A percentile compares a stretch with the other conserved stretches of the same genome.
Conservation (phyloP, 2,888 invertebrate species). For the Drosophila mayaguana region DNA sequence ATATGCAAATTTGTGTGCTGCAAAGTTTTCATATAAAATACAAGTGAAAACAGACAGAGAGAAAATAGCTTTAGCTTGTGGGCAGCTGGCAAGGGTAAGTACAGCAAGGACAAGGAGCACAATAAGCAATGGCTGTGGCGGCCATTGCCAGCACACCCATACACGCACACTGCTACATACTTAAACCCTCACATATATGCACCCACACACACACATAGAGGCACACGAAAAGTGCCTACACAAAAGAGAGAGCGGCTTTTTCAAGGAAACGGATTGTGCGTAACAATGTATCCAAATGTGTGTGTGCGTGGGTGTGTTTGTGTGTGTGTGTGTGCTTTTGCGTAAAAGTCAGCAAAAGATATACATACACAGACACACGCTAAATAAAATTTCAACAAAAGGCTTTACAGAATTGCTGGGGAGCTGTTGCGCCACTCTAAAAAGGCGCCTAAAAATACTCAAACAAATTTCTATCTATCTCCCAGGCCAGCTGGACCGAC, state of each 20-base stretch:
- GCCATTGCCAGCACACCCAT: constrained; percentile 39
- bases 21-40: constrained; percentile 82
- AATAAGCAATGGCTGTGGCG: constrained; percentile 57
- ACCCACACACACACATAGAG: constrained; percentile 17
- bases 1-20: constrained; percentile 76
- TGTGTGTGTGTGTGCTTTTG: constrained; percentile 32
- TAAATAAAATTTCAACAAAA: constrained; percentile 77
- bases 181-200: constrained; percentile 5
- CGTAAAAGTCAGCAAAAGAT: constrained; percentile 74
- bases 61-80: constrained; percentile 48
- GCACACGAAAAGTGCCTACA: constrained; percentile 66
- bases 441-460: constrained; percentile 79
- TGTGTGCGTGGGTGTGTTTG: constrained; percentile 29
- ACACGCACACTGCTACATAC: constrained; percentile 1
- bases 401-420: constrained; percentile 49
- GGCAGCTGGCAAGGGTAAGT: constrained; percentile 49
- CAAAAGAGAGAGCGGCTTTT: constrained; percentile 71
- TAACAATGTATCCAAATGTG: constrained; percentile 55
- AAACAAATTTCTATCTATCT: constrained; percentile 68
- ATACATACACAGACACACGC: constrained; percentile 63
- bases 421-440: constrained; percentile 45
- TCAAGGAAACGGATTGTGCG: constrained; percentile 77
- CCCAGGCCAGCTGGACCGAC: constrained; percentile 60
- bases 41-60: constrained; percentile 76
- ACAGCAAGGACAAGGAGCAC: constrained; percentile 73